Evolutionary conservation across 2,113 vertebrate genomes (phyloP).

Genomic region (Oxyura jamaicensis): DNA sequence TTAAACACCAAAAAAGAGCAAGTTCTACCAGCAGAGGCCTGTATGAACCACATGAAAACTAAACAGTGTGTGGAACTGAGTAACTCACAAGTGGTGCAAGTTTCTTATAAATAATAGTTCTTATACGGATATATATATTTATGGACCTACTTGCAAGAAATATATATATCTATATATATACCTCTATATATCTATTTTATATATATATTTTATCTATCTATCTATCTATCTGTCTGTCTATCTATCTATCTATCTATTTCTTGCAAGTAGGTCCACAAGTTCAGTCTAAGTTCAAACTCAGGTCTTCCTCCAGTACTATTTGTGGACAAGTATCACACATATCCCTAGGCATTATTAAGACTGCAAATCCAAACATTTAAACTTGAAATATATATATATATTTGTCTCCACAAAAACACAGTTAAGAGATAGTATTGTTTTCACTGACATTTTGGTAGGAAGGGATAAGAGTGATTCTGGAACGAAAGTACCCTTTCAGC

Average conservation of each 20-base stretch:
- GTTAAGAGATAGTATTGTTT: background rate
- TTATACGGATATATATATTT: background rate
- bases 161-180: too few relatives aligned
- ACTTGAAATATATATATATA: background rate
- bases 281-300: background rate
- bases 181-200: too few relatives aligned
- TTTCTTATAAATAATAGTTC: background rate
- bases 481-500: too few relatives aligned
- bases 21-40: background rate
- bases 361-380: background rate
- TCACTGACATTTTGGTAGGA: background rate
- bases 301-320: background rate
- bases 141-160: too few relatives aligned
- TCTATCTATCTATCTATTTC: too few relatives aligned
- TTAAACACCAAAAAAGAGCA: background rate
- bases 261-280: background rate
- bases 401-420: background rate
- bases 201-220: too few relatives aligned
- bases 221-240: too few relatives aligned
- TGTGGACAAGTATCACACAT: background rate
- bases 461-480: background rate
- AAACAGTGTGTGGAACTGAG: background rate
- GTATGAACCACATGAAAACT: background rate
- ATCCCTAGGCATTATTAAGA: background rate
- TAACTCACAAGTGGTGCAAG: background rate